These are phyloP conservation scores for Cerastis leucographa DNA, from an alignment of 2,888 invertebrate genomes.

Conservation along the genomic window DNA sequence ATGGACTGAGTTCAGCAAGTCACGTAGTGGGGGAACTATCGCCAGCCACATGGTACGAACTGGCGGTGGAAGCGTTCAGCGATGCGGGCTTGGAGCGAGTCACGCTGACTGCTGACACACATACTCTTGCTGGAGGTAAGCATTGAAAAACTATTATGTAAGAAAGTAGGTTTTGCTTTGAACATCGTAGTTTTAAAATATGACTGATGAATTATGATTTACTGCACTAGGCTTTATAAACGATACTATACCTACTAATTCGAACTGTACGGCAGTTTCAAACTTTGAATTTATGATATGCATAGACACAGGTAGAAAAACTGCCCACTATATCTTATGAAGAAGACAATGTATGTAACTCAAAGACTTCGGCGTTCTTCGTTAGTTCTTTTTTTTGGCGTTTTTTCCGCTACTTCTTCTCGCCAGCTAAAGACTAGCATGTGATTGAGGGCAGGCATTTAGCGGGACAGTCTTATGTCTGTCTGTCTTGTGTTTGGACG, in stretches of 20 bases:
- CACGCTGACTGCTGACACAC: constrained; percentile 91
- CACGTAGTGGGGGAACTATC: constrained; percentile 89
- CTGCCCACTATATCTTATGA: neutral
- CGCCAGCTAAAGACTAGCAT: neutral
- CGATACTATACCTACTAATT: too few relatives aligned
- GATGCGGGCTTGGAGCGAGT: constrained; percentile 91
- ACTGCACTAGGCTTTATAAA: too few relatives aligned
- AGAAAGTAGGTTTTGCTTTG: neutral
- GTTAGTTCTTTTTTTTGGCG: too few relatives aligned
- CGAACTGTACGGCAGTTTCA: too few relatives aligned
- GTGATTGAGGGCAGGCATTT: neutral
- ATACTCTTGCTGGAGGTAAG: constrained; percentile 90
- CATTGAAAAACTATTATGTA: neutral
- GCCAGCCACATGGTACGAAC: constrained; percentile 91
- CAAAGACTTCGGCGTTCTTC: too few relatives aligned
- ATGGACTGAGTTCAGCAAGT: constrained; percentile 83
- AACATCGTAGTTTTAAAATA: neutral
- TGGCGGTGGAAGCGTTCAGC: constrained; percentile 90
- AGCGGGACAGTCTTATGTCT: neutral
- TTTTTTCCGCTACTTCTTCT: neutral
- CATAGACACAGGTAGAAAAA: neutral
- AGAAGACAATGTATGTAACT: neutral
- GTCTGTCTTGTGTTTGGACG: neutral
- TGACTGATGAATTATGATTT: neutral
- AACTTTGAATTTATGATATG: neutral